phyloP scores from a whole-genome alignment of 1,140 invertebrate species.

The Zeugodacus cucurbitae region DNA sequence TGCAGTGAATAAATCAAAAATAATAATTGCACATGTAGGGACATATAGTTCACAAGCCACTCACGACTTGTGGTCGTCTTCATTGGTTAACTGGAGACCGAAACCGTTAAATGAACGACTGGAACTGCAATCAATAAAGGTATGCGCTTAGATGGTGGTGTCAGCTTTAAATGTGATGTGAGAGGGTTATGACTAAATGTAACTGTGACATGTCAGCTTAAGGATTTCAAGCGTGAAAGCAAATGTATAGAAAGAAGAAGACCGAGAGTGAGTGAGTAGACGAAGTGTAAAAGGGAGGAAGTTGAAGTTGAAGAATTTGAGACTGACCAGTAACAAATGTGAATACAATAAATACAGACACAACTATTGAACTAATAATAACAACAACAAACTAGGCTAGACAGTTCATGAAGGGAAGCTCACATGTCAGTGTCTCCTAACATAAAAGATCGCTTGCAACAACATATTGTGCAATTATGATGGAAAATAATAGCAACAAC shows the following conservation, averaged over 20 bases:
- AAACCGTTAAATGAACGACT: slow-evolving; percentile 38
- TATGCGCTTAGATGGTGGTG: not conserved
- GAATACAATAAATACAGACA: not conserved
- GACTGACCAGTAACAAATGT: not conserved
- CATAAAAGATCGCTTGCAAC: not conserved
- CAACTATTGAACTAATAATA: slow-evolving; percentile 12
- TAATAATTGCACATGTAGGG: not conserved
- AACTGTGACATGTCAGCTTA: not conserved
- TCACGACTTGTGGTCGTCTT: not conserved
- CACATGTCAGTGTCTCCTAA: not conserved
- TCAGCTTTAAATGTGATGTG: not conserved
- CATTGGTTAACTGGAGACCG: not conserved
- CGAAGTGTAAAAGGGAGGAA: not conserved
- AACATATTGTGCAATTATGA: not conserved
- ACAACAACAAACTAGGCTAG: not conserved
- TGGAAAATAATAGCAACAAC: not conserved
- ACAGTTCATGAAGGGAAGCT: not conserved
- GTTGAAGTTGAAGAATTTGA: not conserved
- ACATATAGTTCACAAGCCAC: not conserved
- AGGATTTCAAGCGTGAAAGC: not conserved
- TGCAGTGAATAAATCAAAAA: not conserved
- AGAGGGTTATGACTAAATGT: not conserved
- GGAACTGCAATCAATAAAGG: slow-evolving; percentile 37
- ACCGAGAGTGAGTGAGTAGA: not conserved
- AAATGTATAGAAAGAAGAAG: not conserved